Evolutionary conservation across 2,113 vertebrate species (phyloP), one percentile per base, ranked within the genome.

Genomic region (Aplodontia rufa): DNA sequence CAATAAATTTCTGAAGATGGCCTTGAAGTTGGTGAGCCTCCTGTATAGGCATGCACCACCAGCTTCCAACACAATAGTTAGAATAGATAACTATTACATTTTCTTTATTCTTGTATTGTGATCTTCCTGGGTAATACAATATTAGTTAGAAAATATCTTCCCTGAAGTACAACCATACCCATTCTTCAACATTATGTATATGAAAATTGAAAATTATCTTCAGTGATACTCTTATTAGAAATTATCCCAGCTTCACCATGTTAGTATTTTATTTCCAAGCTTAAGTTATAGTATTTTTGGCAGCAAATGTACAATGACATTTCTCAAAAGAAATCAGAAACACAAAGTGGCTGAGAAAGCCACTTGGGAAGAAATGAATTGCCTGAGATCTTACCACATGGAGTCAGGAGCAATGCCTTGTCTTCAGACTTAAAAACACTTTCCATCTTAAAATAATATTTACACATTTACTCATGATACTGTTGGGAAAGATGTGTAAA

Each of bases 61-160:
- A 55, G 53, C 40, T 82, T 47, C 55, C 10, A 90, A 68, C 11
- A 13, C 5, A 69, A 68, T 60, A 49, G 92, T 84, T 94, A 91
- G 40, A 92, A 83, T 45, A 93, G 10, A 37, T 72, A 86, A 45
- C 37, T 35, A 72, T 22, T 20, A 95, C 2, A 90, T 85, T 93
- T 74, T 64, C 86, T 85, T 79, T 60, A 95, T 91, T 80, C 68
- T 92, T 60, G 87, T 49, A 83, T 2, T 60, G 55, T 42, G 89
- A 16, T 24, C 4, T 91, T 58, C 35, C 32, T 35, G 91, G 30
- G 74, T 87, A 97, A 89, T 45, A 95, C 55, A 37, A 62, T 75
- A 87, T 93, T 87, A n/a, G 96, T 93, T 87, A n/a, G 96, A 96
- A 96, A 94, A 37, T 19, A 84, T 68, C 71, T 91, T 30, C 20